Base-by-base conservation (phyloP, 1,140 invertebrate species). In the Caerostris darwini region DNA sequence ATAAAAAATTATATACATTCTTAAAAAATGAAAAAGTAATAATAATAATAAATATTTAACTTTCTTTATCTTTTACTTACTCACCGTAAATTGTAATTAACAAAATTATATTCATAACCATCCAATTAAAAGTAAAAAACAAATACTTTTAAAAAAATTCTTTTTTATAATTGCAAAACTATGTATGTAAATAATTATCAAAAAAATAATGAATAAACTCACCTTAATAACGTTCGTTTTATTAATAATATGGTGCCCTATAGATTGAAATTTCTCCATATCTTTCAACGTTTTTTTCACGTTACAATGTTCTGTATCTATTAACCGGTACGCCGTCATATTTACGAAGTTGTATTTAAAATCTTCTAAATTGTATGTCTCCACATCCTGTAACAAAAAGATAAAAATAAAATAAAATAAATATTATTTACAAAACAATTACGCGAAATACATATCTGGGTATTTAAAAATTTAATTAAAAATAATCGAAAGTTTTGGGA, bases 301-400 rank as follows among this genome's bases (percentile, higher is more conserved):
- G 95, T 97, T 97, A 59, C 97, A 96, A 82, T 98, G 97, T 34
- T 97, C 97, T 2, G 98, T 97, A 96, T 99, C 98, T 5, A 99
- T 98, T 90, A 99, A 96, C 89, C 98, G 97, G 96, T 98, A 99
- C 12, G 98, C 98, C 71, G 98, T 99, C 96, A 99, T 98, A 96
- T 99, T 99, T 8, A 99, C 98, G 91, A 97, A 97, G 96, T 99
- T 99, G 96, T 99, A 99, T 95, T 98, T 98, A 96, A 99, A 99
- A 96, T 99, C 98, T 96, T 99, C 98, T 93, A 99, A 96, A 96
- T 99, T 98, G 95, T 98, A 98, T 12, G 98, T 97, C 96, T 98
- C 98, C 95, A 98, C 97, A 96, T 99, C 98, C 98, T 98, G 96
- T 5, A 90, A 95, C 34, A 67, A 71, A 5, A n/a, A 4, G 69